A percentile compares a stretch with the other conserved stretches of the same genome.
Evolutionary conservation across 2,797 vertebrate species (phyloP).

Genomic region (Apogon hyalosoma): DNA sequence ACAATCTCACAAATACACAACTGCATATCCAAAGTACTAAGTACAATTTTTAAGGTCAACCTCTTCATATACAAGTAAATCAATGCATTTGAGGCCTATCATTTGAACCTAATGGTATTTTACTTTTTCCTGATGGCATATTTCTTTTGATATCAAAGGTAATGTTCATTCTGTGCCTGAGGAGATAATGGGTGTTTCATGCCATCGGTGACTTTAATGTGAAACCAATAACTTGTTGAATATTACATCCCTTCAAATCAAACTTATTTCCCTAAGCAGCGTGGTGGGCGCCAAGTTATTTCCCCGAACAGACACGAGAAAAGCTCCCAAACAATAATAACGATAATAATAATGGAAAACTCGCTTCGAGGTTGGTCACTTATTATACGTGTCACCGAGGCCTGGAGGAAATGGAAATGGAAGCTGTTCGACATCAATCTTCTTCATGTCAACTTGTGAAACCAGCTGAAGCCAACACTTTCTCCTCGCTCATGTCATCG

Average conservation of each 20-base stretch:
- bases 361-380: neutral
- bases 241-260: neutral
- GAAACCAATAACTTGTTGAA: conserved; percentile 19
- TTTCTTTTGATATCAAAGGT: neutral
- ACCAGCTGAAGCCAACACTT: neutral
- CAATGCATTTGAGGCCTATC: neutral
- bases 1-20: neutral
- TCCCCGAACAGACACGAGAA: neutral
- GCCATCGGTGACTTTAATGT: neutral
- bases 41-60: too few species aligned
- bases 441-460: conserved; percentile 11
- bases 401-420: conserved; percentile 11
- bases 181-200: neutral
- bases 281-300: neutral
- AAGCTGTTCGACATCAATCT: conserved; percentile 20
- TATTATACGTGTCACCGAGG: neutral
- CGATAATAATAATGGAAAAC: neutral
- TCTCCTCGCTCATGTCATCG: neutral
- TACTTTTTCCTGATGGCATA: neutral
- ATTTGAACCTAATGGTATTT: conserved; percentile 9
- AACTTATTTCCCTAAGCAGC: conserved; percentile 12
- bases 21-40: too few species aligned
- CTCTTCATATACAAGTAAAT: neutral
- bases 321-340: neutral
- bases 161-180: conserved; percentile 1